Base-by-base conservation (phyloP, 2,888 invertebrate species). In the Calliphora vomitoria region DNA sequence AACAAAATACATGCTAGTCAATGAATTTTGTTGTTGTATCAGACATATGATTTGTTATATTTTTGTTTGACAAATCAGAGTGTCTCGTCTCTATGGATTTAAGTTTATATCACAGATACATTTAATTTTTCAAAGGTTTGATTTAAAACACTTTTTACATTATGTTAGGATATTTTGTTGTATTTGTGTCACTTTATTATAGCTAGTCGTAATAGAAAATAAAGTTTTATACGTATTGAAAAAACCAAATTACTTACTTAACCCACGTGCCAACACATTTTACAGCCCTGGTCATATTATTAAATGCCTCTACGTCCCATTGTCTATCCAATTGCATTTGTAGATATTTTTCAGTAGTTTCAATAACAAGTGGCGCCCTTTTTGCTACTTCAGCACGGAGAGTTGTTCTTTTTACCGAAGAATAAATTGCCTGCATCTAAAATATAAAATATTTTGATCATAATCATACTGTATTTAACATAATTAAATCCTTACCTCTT, bases 191-290 rank as follows among this genome's bases (percentile, higher is more conserved):
- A 35, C 35, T 35, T 35, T 35, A 5, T 6, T 35, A 35, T 35
- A 6, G 35, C 35, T 35, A 35, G 6, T 35, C 5, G 35, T 44
- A 11, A 10, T 44, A 44, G 8, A 10, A 44, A 44, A 50, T n/a
- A 50, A 47, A 66, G 66, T 35, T 20, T 4, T 31, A 44, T 20
- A 8, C 50, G 74, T 44, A 25, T 60, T 47, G 20, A 20, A 38
- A 41, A 25, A 10, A 20, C 4, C 55, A 8, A 20, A 13, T 5
- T 8, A 83, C 91, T 86, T 88, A 93, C 93, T 95, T 95, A 44
- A 96, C 95, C 96, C 96, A 97, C 69, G 95, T 94, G 53, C 94
- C 94, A 13, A 95, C 94, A 91, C 95, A 95, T 89, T 95, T 94
- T 4, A 95, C 94, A 3, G 95, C 95, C 88, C 95, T 94, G 50